A percentile compares a stretch with the other conserved stretches of the same genome.
phyloP scores from a whole-genome alignment of 2,888 invertebrate species.

The Willowsia nigromaculata region DNA sequence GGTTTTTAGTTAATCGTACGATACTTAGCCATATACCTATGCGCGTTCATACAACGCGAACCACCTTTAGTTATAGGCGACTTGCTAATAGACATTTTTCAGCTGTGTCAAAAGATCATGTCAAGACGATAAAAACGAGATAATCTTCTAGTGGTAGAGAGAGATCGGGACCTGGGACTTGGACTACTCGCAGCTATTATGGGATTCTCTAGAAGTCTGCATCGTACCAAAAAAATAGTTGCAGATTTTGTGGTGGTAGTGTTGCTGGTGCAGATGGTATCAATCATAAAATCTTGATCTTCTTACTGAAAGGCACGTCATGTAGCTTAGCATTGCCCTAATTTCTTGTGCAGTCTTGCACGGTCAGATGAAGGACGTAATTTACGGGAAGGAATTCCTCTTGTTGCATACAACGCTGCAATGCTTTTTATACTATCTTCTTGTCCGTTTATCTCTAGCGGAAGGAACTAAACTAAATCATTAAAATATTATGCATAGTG shows the following conservation, averaged over 20 bases:
- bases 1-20: constrained; percentile 12
- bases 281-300: background rate
- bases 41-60: background rate
- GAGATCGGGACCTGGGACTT: background rate
- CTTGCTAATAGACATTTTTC: background rate
- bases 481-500: background rate
- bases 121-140: background rate
- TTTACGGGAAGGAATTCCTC: constrained; percentile 20
- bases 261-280: background rate
- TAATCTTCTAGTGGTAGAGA: background rate
- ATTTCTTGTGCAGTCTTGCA: constrained; percentile 41
- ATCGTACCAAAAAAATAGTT: background rate
- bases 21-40: no score
- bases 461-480: background rate
- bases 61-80: background rate
- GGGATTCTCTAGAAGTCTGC: background rate
- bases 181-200: background rate
- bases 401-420: background rate
- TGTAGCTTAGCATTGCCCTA: constrained; percentile 32
- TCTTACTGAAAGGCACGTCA: constrained; percentile 3
- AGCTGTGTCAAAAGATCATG: constrained; percentile 19
- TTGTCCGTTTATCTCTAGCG: background rate
- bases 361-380: constrained; percentile 25
- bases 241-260: background rate
- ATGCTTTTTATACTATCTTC: background rate